These are phyloP conservation scores for Hemithea aestivaria DNA, from an alignment of 2,888 invertebrate species.

Conservation along the genomic window DNA sequence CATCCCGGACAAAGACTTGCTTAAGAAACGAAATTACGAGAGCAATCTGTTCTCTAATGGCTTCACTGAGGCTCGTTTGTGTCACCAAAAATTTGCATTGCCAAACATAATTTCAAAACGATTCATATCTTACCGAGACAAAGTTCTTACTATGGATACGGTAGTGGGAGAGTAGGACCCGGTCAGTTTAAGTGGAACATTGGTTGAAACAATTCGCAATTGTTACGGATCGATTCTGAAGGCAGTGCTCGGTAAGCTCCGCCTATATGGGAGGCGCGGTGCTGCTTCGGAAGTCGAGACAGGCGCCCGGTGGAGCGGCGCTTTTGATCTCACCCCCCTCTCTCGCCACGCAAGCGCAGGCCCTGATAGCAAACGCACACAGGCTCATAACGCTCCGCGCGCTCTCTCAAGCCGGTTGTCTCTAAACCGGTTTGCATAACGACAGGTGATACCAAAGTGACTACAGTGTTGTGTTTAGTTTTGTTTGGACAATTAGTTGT, in stretches of 20 bases:
- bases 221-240: slow-evolving; percentile 68
- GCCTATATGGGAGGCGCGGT: slow-evolving; percentile 69
- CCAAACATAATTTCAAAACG: slow-evolving; percentile 44
- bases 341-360: slow-evolving; percentile 53
- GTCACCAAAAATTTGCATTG: slow-evolving; percentile 74
- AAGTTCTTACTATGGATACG: slow-evolving; percentile 34
- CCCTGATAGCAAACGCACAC: slow-evolving; percentile 71
- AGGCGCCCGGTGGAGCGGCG: slow-evolving; percentile 65
- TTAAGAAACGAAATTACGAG: slow-evolving; percentile 74
- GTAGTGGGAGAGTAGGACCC: slow-evolving; percentile 38
- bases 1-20: slow-evolving; percentile 65
- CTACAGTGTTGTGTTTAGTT: slow-evolving; percentile 60
- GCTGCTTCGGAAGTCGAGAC: slow-evolving; percentile 73
- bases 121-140: slow-evolving; percentile 39
- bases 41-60: slow-evolving; percentile 70
- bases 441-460: slow-evolving; percentile 62
- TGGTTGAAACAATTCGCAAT: slow-evolving; percentile 58
- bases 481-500: slow-evolving; percentile 57
- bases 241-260: slow-evolving; percentile 69
- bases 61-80: slow-evolving; percentile 55
- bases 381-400: slow-evolving; percentile 72
- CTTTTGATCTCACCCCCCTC: slow-evolving; percentile 66
- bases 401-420: slow-evolving; percentile 75
- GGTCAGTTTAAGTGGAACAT: slow-evolving; percentile 31
- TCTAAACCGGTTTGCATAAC: slow-evolving; percentile 73